phyloP scores from a whole-genome alignment of 2,888 invertebrate species.

The Nemotelus pantherinus region DNA sequence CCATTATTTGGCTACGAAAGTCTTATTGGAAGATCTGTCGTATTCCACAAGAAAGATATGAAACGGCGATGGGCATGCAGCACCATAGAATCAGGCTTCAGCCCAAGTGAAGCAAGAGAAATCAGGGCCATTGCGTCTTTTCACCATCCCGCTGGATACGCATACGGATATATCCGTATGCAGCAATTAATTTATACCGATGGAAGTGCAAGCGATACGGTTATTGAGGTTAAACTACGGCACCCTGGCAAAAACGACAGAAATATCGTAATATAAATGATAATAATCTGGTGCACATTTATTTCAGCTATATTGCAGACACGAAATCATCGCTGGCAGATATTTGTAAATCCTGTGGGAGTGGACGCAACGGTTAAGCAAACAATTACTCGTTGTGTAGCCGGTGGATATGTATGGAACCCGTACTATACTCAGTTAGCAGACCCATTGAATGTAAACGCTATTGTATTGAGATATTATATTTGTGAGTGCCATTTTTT shows the following conservation, averaged over 20 bases:
- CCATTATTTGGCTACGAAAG: conserved; percentile 84
- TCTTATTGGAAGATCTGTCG: conserved; percentile 85
- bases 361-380: conserved; percentile 88
- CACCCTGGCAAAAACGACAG: conserved; percentile 87
- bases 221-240: conserved; percentile 87
- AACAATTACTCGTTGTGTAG: conserved; percentile 83
- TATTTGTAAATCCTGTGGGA: conserved; percentile 90
- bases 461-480: conserved; percentile 19
- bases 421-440: conserved; percentile 90
- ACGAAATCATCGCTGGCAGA: conserved; percentile 85
- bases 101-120: conserved; percentile 87
- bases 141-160: conserved; percentile 86
- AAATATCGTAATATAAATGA: conserved; percentile 71
- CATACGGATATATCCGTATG: conserved; percentile 87
- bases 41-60: conserved; percentile 77
- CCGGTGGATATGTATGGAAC: conserved; percentile 92
- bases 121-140: conserved; percentile 89
- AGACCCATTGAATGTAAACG: conserved; percentile 83
- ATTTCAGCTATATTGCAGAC: conserved; percentile 68
- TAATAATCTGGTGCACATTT: background rate
- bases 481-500: conserved; percentile 52
- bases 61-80: conserved; percentile 84
- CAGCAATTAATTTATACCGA: conserved; percentile 88
- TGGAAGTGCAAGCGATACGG: conserved; percentile 87
- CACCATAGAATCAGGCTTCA: conserved; percentile 85